A percentile compares a stretch with the other conserved stretches of the same genome.
Evolutionary conservation across 37 sponge, comb jelly and placozoan genomes (phyloP).

Genomic region (Mnemiopsis leidyi): DNA sequence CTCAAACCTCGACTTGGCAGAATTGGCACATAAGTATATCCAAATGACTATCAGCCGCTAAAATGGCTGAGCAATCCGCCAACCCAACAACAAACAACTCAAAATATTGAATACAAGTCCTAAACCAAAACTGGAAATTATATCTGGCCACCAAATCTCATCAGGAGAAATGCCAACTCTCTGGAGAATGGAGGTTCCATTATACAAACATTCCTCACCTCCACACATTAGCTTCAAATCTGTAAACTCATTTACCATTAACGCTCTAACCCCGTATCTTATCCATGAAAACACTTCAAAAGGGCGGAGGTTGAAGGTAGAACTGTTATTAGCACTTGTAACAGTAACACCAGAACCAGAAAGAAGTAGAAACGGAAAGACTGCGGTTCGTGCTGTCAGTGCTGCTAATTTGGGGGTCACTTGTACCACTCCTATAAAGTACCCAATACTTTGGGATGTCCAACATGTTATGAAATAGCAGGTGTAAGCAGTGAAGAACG

Average conservation of each 20-base stretch:
- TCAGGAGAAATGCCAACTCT: not conserved
- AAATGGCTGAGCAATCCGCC: no score
- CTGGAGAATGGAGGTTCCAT: not conserved
- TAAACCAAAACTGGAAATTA: not conserved
- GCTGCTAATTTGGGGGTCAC: not conserved
- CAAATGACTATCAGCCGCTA: no score
- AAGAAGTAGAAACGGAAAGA: no score
- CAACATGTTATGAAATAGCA: not conserved
- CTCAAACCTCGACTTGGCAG: no score
- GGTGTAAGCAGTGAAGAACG: not conserved
- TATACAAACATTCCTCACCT: not conserved
- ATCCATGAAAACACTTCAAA: not conserved
- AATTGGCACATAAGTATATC: no score
- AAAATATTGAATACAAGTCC: not conserved
- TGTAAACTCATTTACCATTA: not conserved
- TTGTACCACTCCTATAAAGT: not conserved
- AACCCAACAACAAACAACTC: not conserved
- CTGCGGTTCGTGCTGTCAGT: not conserved
- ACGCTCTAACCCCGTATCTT: not conserved
- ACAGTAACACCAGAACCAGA: not conserved
- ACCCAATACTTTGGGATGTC: not conserved
- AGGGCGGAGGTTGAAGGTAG: not conserved
- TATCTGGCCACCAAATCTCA: not conserved
- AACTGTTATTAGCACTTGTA: not conserved
- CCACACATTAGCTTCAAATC: not conserved